Evolutionary conservation across 2,888 invertebrate genomes (phyloP), one percentile per base, ranked within the genome.

Genomic region (Limnephilus marmoratus): DNA sequence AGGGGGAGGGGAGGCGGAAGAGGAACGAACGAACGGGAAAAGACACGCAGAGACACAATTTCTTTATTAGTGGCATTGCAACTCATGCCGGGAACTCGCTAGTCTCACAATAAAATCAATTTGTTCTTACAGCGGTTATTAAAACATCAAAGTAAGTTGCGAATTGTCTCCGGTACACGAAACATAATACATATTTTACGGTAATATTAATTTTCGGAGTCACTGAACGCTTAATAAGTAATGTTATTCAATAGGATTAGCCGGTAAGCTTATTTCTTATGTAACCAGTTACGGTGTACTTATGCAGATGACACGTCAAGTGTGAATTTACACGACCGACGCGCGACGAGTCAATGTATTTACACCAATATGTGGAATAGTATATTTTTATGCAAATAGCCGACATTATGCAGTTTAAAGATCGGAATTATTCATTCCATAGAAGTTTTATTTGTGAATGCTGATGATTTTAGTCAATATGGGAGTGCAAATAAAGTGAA

Each of bases 381-480:
- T 9, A 7, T 68, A 68, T 24, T 68, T 68, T 68, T 68, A 68
- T 68, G 68, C 68, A 68, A 68, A 68, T 68, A 68, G 24, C 24
- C 24, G 68, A 68, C 68, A 68, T n/a, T 68, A 68, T 68, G 68
- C 68, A 68, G 24, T 68, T 68, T 68, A n/a, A 68, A 24, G 68
- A 68, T 68, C 7, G 24, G n/a, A 68, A 68, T n/a, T 68, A 68
- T n/a, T 68, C 68, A 68, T 68, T 68, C 68, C 68, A n/a, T 68
- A 68, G 68, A 68, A 68, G n/a, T 68, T 24, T 68, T 41, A 86
- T 86, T 86, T 41, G 34, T 86, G 5, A 37, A 45, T 15, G 37
- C n/a, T 41, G 41, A 29, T 29, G 85, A 29, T 41, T 86, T 86
- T 41, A 5, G 68, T 86, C 15, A 90, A 90, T 90, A 90, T 81